A percentile compares a stretch with the other conserved stretches of the same genome.
Evolutionary conservation across 2,113 vertebrate genomes (phyloP).

Genomic region (Clarias batrachus): DNA sequence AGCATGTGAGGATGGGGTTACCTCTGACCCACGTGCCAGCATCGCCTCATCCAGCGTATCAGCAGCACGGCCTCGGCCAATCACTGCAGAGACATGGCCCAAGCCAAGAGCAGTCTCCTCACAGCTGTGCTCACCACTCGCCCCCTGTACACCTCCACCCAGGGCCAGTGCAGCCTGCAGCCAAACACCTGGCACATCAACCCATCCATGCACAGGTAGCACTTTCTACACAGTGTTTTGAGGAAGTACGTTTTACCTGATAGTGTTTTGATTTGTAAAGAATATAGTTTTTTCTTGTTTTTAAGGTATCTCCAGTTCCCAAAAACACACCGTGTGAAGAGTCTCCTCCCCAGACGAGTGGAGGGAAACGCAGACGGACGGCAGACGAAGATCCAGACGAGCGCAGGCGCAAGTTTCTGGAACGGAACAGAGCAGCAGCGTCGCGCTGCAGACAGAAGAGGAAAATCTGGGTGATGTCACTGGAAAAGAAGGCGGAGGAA

Average conservation of each 20-base stretch:
- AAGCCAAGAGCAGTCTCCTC: slow-evolving; percentile 75
- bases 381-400: slow-evolving; percentile 92
- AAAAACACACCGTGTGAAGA: slow-evolving; percentile 48
- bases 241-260: background rate
- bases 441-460: slow-evolving; percentile 98
- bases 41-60: slow-evolving; percentile 76
- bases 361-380: slow-evolving; percentile 83
- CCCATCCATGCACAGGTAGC: slow-evolving; percentile 86
- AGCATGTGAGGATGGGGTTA: slow-evolving; percentile 80
- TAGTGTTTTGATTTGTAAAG: background rate
- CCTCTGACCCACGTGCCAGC: slow-evolving; percentile 84
- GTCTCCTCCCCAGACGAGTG: slow-evolving; percentile 58
- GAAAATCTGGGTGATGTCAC: slow-evolving; percentile 97
- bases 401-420: slow-evolving; percentile 94
- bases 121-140: slow-evolving; percentile 84
- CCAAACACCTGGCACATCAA: slow-evolving; percentile 83
- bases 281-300: background rate
- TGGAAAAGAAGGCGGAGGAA: slow-evolving; percentile 99
- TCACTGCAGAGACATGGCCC: slow-evolving; percentile 81
- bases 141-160: slow-evolving; percentile 83
- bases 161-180: slow-evolving; percentile 78
- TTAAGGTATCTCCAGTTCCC: slow-evolving; percentile 64
- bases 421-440: slow-evolving; percentile 94
- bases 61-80: slow-evolving; percentile 83
- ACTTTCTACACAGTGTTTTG: background rate